Evolutionary conservation across 1,140 invertebrate genomes (phyloP).

Genomic region (Drosophila paulistorum): DNA sequence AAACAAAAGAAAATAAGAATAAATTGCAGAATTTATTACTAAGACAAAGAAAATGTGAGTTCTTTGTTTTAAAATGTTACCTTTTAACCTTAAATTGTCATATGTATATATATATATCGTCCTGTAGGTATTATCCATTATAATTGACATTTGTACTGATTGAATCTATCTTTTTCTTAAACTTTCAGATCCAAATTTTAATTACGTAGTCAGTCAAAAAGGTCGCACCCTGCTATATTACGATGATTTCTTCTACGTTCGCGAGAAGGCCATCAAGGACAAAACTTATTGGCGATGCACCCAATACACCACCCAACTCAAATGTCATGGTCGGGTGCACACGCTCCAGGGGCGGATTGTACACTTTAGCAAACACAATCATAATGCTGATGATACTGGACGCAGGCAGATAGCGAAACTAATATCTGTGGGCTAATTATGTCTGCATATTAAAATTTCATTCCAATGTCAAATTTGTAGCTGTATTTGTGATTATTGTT

Average conservation of each 20-base stretch:
- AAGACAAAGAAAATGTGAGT: constrained; percentile 10
- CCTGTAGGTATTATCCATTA: neutral
- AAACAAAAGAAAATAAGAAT: constrained; percentile 30
- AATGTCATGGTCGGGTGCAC: constrained; percentile 75
- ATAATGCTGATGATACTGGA: constrained; percentile 32
- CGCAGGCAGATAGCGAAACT: constrained; percentile 28
- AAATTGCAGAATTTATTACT: constrained; percentile 27
- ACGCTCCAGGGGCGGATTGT: constrained; percentile 57
- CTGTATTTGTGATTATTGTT: neutral
- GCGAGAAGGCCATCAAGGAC: constrained; percentile 64
- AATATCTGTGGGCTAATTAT: neutral
- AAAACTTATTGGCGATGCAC: constrained; percentile 81
- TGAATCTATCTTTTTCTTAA: neutral
- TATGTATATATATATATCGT: neutral
- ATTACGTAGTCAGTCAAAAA: constrained; percentile 74
- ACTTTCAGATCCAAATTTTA: constrained; percentile 34
- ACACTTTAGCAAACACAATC: constrained; percentile 67
- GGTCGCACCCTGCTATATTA: constrained; percentile 61
- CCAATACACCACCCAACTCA: constrained; percentile 70
- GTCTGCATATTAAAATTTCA: neutral
- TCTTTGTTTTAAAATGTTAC: neutral
- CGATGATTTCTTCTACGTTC: constrained; percentile 67
- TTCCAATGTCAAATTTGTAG: neutral
- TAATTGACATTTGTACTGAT: constrained; percentile 1
- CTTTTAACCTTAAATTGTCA: neutral